Conservation (phyloP, 2,797 vertebrate species). For the Synanceia verrucosa region DNA sequence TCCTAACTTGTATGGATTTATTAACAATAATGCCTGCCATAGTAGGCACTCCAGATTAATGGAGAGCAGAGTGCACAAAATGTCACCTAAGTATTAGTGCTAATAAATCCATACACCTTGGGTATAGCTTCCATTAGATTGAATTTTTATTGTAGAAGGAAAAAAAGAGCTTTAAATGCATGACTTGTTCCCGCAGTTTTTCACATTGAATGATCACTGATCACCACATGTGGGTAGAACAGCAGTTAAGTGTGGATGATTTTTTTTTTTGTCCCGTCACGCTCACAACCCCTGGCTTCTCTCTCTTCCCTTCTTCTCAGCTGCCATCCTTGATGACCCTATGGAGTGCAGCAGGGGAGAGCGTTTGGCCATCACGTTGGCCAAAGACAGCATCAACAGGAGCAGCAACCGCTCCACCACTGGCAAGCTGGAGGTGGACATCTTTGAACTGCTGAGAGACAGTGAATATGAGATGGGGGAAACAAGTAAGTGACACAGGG, state of each 20-base stretch:
- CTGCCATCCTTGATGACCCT: slow-evolving; percentile 97
- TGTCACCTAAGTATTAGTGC: slow-evolving; percentile 35
- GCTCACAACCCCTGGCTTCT: background rate
- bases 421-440: slow-evolving; percentile 97
- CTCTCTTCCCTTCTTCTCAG: slow-evolving; percentile 67
- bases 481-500: slow-evolving; percentile 89
- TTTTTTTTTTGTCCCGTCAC: slow-evolving; percentile 2
- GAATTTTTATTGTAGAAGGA: slow-evolving; percentile 29
- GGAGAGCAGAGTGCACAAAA: slow-evolving; percentile 37
- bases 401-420: slow-evolving; percentile 91
- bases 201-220: slow-evolving; percentile 2
- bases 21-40: slow-evolving; percentile 29
- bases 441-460: slow-evolving; percentile 97
- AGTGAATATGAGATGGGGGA: slow-evolving; percentile 98
- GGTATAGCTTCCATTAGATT: slow-evolving; percentile 43
- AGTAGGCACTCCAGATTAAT: slow-evolving; percentile 44
- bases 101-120: slow-evolving; percentile 43
- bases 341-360: slow-evolving; percentile 99
- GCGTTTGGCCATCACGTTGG: slow-evolving; percentile 96
- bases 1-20: slow-evolving; percentile 35
- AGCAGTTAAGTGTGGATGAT: slow-evolving; percentile 11
- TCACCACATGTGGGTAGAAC: background rate
- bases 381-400: slow-evolving; percentile 96
- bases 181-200: background rate
- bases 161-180: background rate